Evolutionary conservation across 2,888 invertebrate genomes (phyloP).

Genomic region (Scaeva pyrastri): DNA sequence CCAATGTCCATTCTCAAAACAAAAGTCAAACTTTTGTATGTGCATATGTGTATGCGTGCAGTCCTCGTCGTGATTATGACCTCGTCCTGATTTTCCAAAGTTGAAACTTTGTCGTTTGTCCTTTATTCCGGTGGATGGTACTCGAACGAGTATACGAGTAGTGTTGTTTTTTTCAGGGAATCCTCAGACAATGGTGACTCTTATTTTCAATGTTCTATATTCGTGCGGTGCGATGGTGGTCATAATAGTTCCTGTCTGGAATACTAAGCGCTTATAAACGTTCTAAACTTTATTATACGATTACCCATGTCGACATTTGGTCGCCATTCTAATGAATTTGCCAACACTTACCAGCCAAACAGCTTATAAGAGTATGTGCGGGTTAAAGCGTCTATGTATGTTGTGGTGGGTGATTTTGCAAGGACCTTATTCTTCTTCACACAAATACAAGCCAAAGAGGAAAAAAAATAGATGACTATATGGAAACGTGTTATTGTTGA

Average conservation of each 20-base stretch:
- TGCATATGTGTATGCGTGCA: conserved; percentile 26
- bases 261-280: conserved; percentile 60
- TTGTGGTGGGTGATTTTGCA: conserved; percentile 14
- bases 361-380: not conserved
- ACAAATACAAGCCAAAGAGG: conserved; percentile 27
- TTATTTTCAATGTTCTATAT: conserved; percentile 53
- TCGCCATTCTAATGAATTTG: conserved; percentile 70
- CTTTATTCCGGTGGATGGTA: conserved; percentile 4
- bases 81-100: conserved; percentile 51
- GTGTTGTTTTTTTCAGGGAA: not conserved
- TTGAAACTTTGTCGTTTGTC: conserved; percentile 29
- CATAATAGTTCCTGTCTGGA: conserved; percentile 36
- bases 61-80: conserved; percentile 32
- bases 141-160: too few relatives aligned
- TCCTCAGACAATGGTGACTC: conserved; percentile 35
- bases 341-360: conserved; percentile 32
- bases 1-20: conserved; percentile 17
- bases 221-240: conserved; percentile 35
- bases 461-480: conserved; percentile 27
- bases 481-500: conserved; percentile 32
- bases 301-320: conserved; percentile 71
- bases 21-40: conserved; percentile 21
- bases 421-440: conserved; percentile 35
- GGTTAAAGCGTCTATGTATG: not conserved
- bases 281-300: conserved; percentile 67